Evolutionary conservation across 2,797 vertebrate species (phyloP).

Genomic region (Rachycentron canadum): DNA sequence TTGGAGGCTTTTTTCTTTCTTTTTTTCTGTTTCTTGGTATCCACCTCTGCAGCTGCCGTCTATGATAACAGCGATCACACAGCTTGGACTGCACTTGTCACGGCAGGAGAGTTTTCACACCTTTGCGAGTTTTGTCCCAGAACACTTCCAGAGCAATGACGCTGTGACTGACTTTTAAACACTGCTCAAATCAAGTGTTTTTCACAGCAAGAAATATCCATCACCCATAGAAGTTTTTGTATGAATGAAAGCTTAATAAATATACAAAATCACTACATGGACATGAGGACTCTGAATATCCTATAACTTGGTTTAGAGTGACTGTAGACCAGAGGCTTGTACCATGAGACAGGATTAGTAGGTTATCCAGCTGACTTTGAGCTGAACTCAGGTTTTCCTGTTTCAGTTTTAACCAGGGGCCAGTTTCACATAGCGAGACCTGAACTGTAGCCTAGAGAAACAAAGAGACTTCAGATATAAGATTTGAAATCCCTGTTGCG

Average conservation of each 20-base stretch:
- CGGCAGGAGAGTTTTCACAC: not conserved
- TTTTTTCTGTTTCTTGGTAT: constrained; percentile 6
- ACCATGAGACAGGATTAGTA: not conserved
- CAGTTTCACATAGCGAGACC: too few species aligned
- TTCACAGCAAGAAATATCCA: not conserved
- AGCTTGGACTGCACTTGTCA: not conserved
- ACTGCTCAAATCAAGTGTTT: not conserved
- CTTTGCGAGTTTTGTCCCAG: not conserved
- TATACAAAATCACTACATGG: not conserved
- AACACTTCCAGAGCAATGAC: not conserved
- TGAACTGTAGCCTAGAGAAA: too few species aligned
- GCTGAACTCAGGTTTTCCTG: not conserved
- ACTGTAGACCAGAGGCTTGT: not conserved
- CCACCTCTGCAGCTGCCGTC: constrained; percentile 39
- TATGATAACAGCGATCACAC: constrained; percentile 38
- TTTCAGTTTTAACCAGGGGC: too few species aligned
- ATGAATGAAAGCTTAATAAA: not conserved
- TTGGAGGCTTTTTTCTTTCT: constrained; percentile 8
- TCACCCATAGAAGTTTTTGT: not conserved
- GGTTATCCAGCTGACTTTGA: too few species aligned
- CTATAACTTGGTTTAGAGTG: not conserved
- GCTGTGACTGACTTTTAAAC: not conserved
- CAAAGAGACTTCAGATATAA: too few species aligned
- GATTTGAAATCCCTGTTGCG: too few species aligned
- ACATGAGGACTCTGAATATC: not conserved